phyloP scores from a whole-genome alignment of 2,797 vertebrate species.

The Pitangus sulphuratus region DNA sequence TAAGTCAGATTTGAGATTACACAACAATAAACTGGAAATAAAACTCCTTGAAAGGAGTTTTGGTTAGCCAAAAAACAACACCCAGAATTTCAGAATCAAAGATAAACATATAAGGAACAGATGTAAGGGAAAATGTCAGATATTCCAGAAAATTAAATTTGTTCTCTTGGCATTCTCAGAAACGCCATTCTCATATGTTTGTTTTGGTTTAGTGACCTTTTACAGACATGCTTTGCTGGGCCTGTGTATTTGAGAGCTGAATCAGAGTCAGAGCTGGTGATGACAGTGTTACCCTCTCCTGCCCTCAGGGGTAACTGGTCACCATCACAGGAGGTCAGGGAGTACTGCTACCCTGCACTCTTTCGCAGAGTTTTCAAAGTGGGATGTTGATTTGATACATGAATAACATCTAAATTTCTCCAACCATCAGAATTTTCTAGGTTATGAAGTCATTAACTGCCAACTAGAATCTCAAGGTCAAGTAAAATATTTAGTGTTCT shows the following conservation, averaged over 20 bases:
- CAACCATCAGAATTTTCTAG: neutral
- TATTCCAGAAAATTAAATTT: neutral
- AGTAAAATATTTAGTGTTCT: neutral
- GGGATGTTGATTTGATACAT: neutral
- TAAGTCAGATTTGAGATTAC: neutral
- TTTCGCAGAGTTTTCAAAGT: neutral
- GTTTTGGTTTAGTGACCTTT: constrained; percentile 16
- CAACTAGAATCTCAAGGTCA: neutral
- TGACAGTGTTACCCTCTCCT: neutral
- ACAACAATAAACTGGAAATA: neutral
- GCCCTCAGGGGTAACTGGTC: neutral
- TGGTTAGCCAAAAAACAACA: neutral
- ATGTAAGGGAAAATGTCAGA: constrained; percentile 6
- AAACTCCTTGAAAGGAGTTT: neutral
- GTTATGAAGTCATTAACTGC: neutral
- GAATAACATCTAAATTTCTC: neutral
- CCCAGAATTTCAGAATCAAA: neutral
- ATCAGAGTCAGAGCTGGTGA: neutral
- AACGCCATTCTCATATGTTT: neutral
- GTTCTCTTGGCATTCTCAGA: neutral
- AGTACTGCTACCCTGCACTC: neutral
- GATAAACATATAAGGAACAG: neutral
- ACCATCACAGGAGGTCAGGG: neutral
- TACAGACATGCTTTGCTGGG: neutral
- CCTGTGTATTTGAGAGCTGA: neutral